Percentiles rank a stretch among this genome's conserved stretches.
Evolutionary conservation across 2,888 invertebrate genomes (phyloP).

Genomic region (Acrocera orbiculus): DNA sequence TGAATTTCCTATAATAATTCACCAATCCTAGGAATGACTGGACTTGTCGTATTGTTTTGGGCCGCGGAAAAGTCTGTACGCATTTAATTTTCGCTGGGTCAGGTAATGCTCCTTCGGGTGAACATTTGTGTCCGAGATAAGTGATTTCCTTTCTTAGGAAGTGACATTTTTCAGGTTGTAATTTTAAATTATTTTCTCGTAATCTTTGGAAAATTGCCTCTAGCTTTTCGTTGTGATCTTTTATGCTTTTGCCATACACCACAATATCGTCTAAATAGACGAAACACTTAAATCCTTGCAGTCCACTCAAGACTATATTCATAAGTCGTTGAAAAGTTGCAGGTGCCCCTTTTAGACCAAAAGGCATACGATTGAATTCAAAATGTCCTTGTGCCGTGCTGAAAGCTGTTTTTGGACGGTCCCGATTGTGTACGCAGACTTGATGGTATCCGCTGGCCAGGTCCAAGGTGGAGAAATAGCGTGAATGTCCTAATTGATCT

Average conservation of each 20-base stretch:
- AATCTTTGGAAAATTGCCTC: too few relatives aligned
- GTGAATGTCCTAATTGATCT: neutral
- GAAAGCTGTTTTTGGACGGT: neutral
- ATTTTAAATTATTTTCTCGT: too few relatives aligned
- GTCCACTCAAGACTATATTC: neutral
- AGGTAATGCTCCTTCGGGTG: conserved; percentile 13
- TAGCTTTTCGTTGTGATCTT: neutral
- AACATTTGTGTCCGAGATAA: conserved; percentile 15
- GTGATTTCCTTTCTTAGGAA: too few relatives aligned
- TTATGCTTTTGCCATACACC: neutral
- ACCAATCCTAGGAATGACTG: conserved; percentile 17
- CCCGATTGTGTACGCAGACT: neutral
- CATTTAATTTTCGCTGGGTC: conserved; percentile 14
- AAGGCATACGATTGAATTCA: neutral
- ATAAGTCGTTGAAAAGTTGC: neutral
- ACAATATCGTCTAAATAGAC: neutral
- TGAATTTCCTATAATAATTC: conserved; percentile 16
- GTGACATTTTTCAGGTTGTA: too few relatives aligned
- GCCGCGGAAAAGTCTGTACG: conserved; percentile 11
- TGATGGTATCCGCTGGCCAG: conserved; percentile 4
- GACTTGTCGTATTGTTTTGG: conserved; percentile 14
- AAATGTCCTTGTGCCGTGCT: neutral
- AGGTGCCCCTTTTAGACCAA: neutral
- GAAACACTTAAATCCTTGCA: neutral
- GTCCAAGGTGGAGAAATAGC: conserved; percentile 1